Evolutionary conservation across 2,113 vertebrate species (phyloP), one percentile per base, ranked within the genome.

Genomic region (Pseudopodoces humilis): DNA sequence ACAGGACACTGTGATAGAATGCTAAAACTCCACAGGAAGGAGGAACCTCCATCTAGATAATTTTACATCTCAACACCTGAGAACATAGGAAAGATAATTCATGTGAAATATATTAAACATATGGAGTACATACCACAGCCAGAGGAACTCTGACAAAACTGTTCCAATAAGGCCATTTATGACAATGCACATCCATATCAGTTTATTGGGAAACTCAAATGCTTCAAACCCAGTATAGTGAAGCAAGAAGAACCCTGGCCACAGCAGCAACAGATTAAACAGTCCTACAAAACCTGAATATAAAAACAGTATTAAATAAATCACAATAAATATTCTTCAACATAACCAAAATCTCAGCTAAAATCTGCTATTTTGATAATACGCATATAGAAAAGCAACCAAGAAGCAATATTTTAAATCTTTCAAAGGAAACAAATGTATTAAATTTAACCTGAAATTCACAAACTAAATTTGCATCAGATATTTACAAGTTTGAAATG

Each of bases 151-250:
- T 0, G 99, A 99, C 46, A 99, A 98, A 88, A 99, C 99, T 15
- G 99, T 99, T 91, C 99, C 99, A 10, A 99, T 98, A 96, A 99
- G 99, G 93, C 99, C 99, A 49, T 99, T 99, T 91, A 99, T 97
- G 91, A 99, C 97, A 98, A 99, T 99, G 97, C 99, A 99, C 70
- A 98, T 98, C 98, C 99, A 99, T 78, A 99, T 98, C 91, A 99
- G 97, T 95, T 98, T 99, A 96, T 98, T 99, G 94, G 99, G 99
- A 94, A 99, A 98, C 95, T 99, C 99, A 64, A 99, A 99, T 49
- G 98, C 98, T 97, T 99, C 99, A 92, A 99, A 99, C 44, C 99
- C 99, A 8, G 99, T 99, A 96, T 99, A 99, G 95, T 99, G 99
- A 78, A 99, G 98, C 71, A 99, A 95, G 90, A 99, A 99, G 96